Percentiles rank a stretch among this genome's conserved stretches.
Evolutionary conservation across 2,797 vertebrate genomes (phyloP).

Genomic region (Cyclura pinguis): DNA sequence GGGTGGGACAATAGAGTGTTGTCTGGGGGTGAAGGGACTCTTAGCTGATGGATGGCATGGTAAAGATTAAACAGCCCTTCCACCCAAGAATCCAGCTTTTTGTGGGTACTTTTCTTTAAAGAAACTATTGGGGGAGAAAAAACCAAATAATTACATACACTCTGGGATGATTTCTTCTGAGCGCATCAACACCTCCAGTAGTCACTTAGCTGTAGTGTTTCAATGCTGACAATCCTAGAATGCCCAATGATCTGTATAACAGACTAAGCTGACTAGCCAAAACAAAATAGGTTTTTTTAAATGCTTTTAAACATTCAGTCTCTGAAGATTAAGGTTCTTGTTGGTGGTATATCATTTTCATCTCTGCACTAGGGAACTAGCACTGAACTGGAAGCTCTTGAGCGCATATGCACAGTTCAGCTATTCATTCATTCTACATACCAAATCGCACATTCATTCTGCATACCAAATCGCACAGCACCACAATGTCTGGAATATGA

Average conservation of each 20-base stretch:
- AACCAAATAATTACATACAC: neutral
- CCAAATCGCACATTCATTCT: conserved; percentile 44
- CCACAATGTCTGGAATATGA: conserved; percentile 55
- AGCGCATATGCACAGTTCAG: neutral
- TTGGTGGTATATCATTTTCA: neutral
- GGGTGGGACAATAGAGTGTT: too few species aligned
- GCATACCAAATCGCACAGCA: conserved; percentile 36
- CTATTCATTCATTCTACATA: conserved; percentile 42
- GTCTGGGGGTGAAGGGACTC: neutral
- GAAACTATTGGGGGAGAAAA: neutral
- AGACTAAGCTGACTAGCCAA: neutral
- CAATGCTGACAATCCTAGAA: neutral
- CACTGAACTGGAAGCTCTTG: neutral
- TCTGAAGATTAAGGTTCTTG: neutral
- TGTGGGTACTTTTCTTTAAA: neutral
- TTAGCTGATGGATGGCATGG: neutral
- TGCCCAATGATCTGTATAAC: neutral
- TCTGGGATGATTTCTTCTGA: too few species aligned
- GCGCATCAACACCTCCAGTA: too few species aligned
- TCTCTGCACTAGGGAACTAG: too few species aligned
- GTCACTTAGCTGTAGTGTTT: too few species aligned
- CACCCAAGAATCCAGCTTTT: neutral
- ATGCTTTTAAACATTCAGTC: neutral
- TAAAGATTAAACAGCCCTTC: neutral
- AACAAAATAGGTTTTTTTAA: neutral